Conservation (phyloP, 2,113 vertebrate genomes). For the Melanostigma gelatinosum region DNA sequence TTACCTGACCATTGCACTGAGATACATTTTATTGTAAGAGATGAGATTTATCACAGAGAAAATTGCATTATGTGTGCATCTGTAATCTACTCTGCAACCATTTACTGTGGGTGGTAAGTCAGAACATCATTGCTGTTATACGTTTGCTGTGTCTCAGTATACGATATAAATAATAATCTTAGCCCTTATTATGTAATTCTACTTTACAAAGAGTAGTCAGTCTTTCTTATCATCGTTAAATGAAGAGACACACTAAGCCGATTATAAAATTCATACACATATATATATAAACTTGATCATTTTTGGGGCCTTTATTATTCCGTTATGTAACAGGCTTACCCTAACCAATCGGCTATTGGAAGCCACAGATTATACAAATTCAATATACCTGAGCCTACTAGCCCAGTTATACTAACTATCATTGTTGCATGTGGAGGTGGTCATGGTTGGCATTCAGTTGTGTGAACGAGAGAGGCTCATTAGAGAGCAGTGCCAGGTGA, state of each 20-base stretch:
- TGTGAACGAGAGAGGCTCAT: too few species aligned
- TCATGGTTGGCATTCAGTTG: too few species aligned
- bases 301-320: too few species aligned
- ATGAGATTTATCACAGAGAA: constrained; percentile 20
- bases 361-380: not conserved
- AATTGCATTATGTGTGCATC: not conserved
- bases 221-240: not conserved
- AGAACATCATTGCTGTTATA: not conserved
- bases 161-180: not conserved
- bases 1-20: constrained; percentile 7
- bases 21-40: constrained; percentile 29
- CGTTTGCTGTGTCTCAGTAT: not conserved
- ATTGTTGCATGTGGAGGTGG: not conserved
- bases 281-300: not conserved
- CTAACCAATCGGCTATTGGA: not conserved
- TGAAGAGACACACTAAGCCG: not conserved
- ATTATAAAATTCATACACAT: not conserved
- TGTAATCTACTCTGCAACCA: not conserved
- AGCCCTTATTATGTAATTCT: not conserved
- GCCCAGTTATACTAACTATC: not conserved
- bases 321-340: too few species aligned
- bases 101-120: not conserved
- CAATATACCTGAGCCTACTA: not conserved
- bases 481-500: too few species aligned
- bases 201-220: not conserved